Evolutionary conservation across 2,888 invertebrate genomes (phyloP).

Genomic region (Maniola hyperantus): DNA sequence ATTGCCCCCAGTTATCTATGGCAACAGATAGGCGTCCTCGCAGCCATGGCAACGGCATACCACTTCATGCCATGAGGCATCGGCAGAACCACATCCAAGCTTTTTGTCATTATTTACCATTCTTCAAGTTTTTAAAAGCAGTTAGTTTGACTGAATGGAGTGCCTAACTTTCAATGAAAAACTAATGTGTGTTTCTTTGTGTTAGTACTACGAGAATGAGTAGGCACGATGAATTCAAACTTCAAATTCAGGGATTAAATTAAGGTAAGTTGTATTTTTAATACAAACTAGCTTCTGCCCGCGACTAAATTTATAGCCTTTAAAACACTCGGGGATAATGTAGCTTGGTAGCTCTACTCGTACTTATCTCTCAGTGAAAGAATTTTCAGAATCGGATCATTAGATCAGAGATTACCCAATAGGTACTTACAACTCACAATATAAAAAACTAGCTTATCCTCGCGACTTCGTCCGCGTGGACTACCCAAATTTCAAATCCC

Average conservation of each 20-base stretch:
- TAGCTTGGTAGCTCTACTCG: too few species aligned
- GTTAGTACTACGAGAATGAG: neutral
- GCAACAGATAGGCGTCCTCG: conserved; percentile 60
- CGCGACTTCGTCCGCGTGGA: too few species aligned
- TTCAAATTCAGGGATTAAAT: neutral
- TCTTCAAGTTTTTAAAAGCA: neutral
- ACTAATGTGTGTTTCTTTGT: neutral
- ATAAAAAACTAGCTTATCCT: too few species aligned
- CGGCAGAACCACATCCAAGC: neutral
- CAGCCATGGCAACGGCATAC: conserved; percentile 57
- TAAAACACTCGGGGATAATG: too few species aligned
- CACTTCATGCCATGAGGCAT: conserved; percentile 22
- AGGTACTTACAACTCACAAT: too few species aligned
- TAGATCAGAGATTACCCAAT: too few species aligned
- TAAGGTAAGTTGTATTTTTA: neutral
- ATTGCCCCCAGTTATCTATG: conserved; percentile 44
- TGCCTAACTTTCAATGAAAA: neutral
- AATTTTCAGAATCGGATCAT: too few species aligned
- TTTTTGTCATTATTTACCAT: conserved; percentile 10
- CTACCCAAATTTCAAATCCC: too few species aligned
- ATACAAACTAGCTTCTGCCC: too few species aligned
- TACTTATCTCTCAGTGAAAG: too few species aligned
- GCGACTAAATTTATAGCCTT: too few species aligned
- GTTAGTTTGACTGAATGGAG: neutral
- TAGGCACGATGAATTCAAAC: neutral